These are phyloP conservation scores for Ia io DNA, from an alignment of 2,113 vertebrate species.

Conservation along the genomic window DNA sequence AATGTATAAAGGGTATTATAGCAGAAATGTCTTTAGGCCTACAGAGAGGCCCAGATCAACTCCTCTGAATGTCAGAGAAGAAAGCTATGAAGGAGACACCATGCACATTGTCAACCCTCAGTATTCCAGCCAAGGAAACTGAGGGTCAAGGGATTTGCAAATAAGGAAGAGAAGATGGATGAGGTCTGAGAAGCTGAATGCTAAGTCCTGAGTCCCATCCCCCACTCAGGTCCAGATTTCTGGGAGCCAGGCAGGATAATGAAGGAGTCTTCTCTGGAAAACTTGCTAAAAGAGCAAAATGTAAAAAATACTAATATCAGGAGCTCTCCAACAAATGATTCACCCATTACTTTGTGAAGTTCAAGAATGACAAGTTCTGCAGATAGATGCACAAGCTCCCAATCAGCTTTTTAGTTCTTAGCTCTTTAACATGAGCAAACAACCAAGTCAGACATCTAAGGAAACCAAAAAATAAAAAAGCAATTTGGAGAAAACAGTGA, in stretches of 20 bases:
- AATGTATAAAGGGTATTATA: neutral
- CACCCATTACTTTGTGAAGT: neutral
- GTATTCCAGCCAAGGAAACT: neutral
- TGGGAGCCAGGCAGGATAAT: neutral
- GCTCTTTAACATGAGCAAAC: neutral
- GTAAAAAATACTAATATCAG: neutral
- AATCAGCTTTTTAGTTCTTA: neutral
- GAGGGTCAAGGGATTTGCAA: neutral
- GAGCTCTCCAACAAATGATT: neutral
- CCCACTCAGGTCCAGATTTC: neutral
- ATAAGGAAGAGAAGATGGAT: neutral
- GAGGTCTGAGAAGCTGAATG: neutral
- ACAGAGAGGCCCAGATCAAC: neutral
- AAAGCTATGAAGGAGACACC: neutral
- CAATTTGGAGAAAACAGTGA: neutral
- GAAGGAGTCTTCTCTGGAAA: neutral
- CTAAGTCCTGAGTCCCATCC: neutral
- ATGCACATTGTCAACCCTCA: neutral
- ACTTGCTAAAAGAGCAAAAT: neutral
- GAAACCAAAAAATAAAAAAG: neutral
- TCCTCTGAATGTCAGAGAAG: neutral
- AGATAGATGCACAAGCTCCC: neutral
- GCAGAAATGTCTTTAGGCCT: neutral
- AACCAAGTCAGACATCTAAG: neutral
- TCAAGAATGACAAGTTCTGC: neutral